Base-by-base conservation (phyloP, 2,797 vertebrate species). In the Ctenopoma multispine region DNA sequence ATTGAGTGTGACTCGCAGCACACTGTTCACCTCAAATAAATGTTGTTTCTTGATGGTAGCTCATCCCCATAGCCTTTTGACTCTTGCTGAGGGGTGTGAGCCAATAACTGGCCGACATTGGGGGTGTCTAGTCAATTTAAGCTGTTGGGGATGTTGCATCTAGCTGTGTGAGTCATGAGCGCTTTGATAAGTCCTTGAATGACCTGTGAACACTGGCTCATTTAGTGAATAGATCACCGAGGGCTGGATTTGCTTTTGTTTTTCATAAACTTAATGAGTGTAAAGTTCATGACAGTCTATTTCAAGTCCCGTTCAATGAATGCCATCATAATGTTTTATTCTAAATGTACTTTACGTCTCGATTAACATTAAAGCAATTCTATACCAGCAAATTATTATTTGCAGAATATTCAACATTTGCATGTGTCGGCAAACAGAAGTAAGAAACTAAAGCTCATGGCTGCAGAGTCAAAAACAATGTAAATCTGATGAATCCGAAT, bases 161-260 rank as follows among this genome's bases (percentile, higher is more conserved):
- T 80, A 4, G 65, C 69, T 72, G 82, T 58, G 78, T 77, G 77
- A 83, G 73, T 83, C 80, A 86, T 69, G 60, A 75, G 20, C 10
- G 27, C 58, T 78, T 79, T 74, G 56, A 83, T 82, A 82, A 80
- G 79, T 80, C 82, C 82, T 86, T 87, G 79, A 86, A 75, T 65
- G 82, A 88, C 79, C 86, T 46, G 79, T 4, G 65, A 72, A 67
- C 56, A 63, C 56, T 9, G 65, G 60, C 81, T 74, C 57, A 18
- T 64, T 73, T 46, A 2, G 46, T 50, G 44, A 84, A 76, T 69
- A 58, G 56, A 86, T 58, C 57, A n/a, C 61, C 59, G 10, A 63
- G 23, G 72, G 80, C 44, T 7, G 56, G 24, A 29, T 88, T 82
- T 64, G 21, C 63, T 79, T 84, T 75, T 86, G 68, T 84, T 75